Evolutionary conservation across 2,797 vertebrate species (phyloP).

Genomic region (Sebastes kiyomatsui): DNA sequence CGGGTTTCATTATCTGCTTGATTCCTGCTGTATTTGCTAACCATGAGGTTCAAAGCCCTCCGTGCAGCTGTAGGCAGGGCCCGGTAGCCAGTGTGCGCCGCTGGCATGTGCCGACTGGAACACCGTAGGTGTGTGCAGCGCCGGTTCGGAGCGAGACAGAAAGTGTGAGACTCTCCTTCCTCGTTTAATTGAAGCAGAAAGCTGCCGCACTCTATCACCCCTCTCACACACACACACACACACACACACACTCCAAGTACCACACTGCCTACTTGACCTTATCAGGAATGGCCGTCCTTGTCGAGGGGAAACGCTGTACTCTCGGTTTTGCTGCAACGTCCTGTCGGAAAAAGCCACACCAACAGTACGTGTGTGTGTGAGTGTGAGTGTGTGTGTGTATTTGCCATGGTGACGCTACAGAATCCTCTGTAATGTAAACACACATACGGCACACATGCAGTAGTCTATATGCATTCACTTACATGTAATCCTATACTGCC

Average conservation of each 20-base stretch:
- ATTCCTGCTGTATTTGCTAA: slow-evolving; percentile 76
- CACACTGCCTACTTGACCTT: slow-evolving; percentile 67
- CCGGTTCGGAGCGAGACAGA: slow-evolving; percentile 37
- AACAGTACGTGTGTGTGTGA: neutral
- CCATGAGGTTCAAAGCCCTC: slow-evolving; percentile 70
- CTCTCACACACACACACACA: slow-evolving; percentile 7
- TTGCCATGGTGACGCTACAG: slow-evolving; percentile 11
- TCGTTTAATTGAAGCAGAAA: slow-evolving; percentile 25
- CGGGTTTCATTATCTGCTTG: slow-evolving; percentile 77
- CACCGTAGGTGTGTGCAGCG: slow-evolving; percentile 58
- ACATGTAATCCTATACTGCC: slow-evolving; percentile 48
- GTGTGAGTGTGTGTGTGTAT: slow-evolving; percentile 6
- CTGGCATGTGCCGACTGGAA: slow-evolving; percentile 65
- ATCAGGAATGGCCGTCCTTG: slow-evolving; percentile 59
- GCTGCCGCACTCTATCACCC: slow-evolving; percentile 23
- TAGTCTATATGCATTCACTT: slow-evolving; percentile 53
- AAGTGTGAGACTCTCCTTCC: slow-evolving; percentile 40
- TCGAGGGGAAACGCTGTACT: slow-evolving; percentile 50
- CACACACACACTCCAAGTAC: neutral
- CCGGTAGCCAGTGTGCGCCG: slow-evolving; percentile 44
- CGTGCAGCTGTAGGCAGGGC: slow-evolving; percentile 63
- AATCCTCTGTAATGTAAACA: slow-evolving; percentile 58
- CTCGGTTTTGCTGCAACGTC: slow-evolving; percentile 48
- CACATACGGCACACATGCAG: slow-evolving; percentile 14
- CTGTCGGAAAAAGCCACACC: slow-evolving; percentile 39